Conservation (phyloP, 2,888 invertebrate genomes). For the Rhynchonema sp. region DNA sequence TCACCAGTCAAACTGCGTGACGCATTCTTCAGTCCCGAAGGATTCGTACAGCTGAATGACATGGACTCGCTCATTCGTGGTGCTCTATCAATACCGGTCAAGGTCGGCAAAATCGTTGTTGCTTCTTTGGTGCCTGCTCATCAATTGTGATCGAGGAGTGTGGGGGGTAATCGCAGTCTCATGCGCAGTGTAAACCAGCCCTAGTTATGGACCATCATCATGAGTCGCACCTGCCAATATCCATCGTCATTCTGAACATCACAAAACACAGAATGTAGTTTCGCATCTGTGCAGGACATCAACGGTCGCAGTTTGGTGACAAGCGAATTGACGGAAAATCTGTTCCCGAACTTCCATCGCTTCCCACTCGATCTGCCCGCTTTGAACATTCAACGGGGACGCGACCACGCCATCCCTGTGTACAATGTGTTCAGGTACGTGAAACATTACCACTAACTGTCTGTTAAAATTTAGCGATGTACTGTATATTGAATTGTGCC, state of each 20-base stretch:
- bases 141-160: too few species aligned
- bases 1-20: conserved; percentile 23
- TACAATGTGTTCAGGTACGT: conserved; percentile 19
- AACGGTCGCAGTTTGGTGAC: conserved; percentile 45
- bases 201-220: too few species aligned
- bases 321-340: conserved; percentile 71
- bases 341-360: conserved; percentile 39
- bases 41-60: conserved; percentile 84
- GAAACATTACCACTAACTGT: too few species aligned
- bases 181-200: too few species aligned
- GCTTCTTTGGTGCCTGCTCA: too few species aligned
- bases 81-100: conserved; percentile 27
- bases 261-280: neutral
- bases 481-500: too few species aligned
- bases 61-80: conserved; percentile 78
- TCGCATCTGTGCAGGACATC: neutral
- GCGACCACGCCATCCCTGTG: conserved; percentile 31
- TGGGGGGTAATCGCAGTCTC: too few species aligned
- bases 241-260: too few species aligned
- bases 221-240: too few species aligned
- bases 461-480: too few species aligned
- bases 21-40: conserved; percentile 92
- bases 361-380: conserved; percentile 68
- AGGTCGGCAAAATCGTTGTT: too few species aligned
- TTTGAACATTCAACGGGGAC: conserved; percentile 55